Conservation (phyloP, 2,888 invertebrate species). For the Trichopria drosophilae region DNA sequence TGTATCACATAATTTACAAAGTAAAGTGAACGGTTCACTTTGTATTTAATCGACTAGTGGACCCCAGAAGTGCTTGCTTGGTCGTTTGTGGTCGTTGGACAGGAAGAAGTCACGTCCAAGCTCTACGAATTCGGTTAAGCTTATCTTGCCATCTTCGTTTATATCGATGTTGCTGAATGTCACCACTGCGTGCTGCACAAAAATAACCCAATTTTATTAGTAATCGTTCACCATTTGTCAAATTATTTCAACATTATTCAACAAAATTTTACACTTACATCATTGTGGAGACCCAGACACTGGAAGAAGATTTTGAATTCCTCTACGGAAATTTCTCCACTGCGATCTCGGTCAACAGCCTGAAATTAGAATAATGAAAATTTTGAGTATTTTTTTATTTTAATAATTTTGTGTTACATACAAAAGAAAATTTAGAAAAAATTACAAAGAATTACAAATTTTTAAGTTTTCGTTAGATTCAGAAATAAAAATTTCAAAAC, state of each 20-base stretch:
- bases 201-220: slow-evolving; percentile 11
- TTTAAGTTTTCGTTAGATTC: background rate
- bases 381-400: background rate
- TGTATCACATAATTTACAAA: too few relatives aligned
- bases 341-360: slow-evolving; percentile 81
- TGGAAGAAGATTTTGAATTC: slow-evolving; percentile 83
- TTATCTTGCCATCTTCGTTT: slow-evolving; percentile 77
- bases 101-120: slow-evolving; percentile 80
- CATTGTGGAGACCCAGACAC: slow-evolving; percentile 74
- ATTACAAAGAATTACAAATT: background rate
- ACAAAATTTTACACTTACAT: slow-evolving; percentile 61
- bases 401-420: background rate
- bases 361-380: slow-evolving; percentile 49
- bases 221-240: background rate
- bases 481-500: too few relatives aligned
- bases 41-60: slow-evolving; percentile 70
- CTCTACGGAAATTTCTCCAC: slow-evolving; percentile 76
- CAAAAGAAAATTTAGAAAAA: background rate
- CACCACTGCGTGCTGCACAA: slow-evolving; percentile 67
- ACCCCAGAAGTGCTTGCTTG: slow-evolving; percentile 87
- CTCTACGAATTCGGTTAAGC: slow-evolving; percentile 77
- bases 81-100: slow-evolving; percentile 73
- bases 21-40: too few relatives aligned
- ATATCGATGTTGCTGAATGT: slow-evolving; percentile 79
- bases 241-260: background rate